A percentile compares a stretch with the other conserved stretches of the same genome.
phyloP scores from a whole-genome alignment of 2,888 invertebrate genomes.

The Drosophila nigricruria region DNA sequence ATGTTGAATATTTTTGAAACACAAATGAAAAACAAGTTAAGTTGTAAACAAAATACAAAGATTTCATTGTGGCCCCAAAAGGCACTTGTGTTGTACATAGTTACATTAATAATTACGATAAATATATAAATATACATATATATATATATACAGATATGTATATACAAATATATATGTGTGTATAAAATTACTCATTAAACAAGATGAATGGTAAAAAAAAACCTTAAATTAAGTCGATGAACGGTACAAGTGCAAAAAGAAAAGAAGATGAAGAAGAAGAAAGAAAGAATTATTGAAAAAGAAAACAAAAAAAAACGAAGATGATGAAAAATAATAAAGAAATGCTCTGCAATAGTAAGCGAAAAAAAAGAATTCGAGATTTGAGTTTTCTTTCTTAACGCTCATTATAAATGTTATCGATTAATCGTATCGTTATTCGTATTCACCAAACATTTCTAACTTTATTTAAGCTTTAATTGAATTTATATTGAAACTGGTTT shows the following conservation, averaged over 20 bases:
- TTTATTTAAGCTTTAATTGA: conserved; percentile 7
- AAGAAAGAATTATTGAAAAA: conserved; percentile 47
- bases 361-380: conserved; percentile 15
- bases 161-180: conserved; percentile 36
- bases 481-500: background rate
- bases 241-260: conserved; percentile 77
- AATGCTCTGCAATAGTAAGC: conserved; percentile 83
- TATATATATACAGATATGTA: conserved; percentile 48
- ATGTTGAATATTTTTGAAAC: conserved; percentile 67
- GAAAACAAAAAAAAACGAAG: conserved; percentile 47
- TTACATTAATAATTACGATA: conserved; percentile 70
- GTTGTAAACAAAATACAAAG: conserved; percentile 74
- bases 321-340: conserved; percentile 73
- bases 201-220: conserved; percentile 39
- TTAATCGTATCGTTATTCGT: background rate
- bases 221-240: conserved; percentile 70
- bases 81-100: conserved; percentile 72
- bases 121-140: conserved; percentile 67
- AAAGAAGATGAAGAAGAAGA: conserved; percentile 14
- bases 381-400: background rate
- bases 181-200: conserved; percentile 68
- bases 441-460: conserved; percentile 1
- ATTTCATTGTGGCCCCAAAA: conserved; percentile 64
- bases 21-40: conserved; percentile 52
- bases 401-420: conserved; percentile 3